Percentiles rank a stretch among this genome's conserved stretches.
phyloP scores from a whole-genome alignment of 2,888 invertebrate species.

The Nomada ruficornis region DNA sequence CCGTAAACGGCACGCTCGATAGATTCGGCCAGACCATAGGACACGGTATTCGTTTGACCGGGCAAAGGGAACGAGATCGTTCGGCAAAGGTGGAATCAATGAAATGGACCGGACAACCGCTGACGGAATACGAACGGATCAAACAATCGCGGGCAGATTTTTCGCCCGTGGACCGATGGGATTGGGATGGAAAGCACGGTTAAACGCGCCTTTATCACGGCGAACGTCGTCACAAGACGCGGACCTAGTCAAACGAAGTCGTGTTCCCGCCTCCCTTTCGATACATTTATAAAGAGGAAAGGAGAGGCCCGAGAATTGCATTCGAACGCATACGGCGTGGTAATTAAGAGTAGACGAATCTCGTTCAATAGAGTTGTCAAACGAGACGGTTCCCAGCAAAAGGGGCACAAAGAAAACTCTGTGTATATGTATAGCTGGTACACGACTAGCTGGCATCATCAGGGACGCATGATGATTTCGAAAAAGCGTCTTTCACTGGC shows the following conservation, averaged over 20 bases:
- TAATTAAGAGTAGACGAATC: background rate
- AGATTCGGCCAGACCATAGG: slow-evolving; percentile 39
- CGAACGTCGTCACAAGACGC: slow-evolving; percentile 3
- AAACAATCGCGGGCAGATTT: slow-evolving; percentile 52
- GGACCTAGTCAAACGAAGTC: background rate
- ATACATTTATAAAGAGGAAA: too few species aligned
- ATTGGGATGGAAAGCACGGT: background rate
- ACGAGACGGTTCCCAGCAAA: background rate
- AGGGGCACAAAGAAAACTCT: background rate
- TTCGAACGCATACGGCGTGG: background rate
- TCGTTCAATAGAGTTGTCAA: background rate
- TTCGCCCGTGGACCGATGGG: slow-evolving; percentile 9
- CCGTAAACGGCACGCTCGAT: slow-evolving; percentile 58
- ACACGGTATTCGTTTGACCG: slow-evolving; percentile 57
- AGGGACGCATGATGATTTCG: background rate
- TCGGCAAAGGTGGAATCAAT: slow-evolving; percentile 45
- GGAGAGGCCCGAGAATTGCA: background rate
- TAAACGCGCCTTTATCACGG: slow-evolving; percentile 30
- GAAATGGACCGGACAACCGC: slow-evolving; percentile 47
- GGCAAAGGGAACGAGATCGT: slow-evolving; percentile 6
- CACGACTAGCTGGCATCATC: background rate
- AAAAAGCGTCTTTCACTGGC: slow-evolving; percentile 27
- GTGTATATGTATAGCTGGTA: background rate
- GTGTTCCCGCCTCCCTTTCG: background rate
- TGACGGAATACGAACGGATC: slow-evolving; percentile 39